Evolutionary conservation across 2,113 vertebrate species (phyloP), one percentile per base, ranked within the genome.

Genomic region (Saccopteryx bilineata): DNA sequence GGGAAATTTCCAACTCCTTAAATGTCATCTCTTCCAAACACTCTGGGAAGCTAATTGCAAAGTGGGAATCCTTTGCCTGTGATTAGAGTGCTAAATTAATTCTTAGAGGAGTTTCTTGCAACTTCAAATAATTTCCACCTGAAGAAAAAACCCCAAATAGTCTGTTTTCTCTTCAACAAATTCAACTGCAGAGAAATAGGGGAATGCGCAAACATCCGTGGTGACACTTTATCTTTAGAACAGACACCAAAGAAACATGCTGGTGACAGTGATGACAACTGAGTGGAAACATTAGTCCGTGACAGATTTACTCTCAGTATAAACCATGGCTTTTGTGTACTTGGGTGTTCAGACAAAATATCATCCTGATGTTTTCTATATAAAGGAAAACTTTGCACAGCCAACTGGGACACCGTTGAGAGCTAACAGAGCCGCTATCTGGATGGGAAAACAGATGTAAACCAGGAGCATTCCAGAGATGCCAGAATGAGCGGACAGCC

Each of bases 81-180:
- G 60, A 74, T 75, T 84, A 13, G 65, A 91, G 74, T 0, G 0
- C 95, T 90, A 90, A 89, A 87, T 79, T 74, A 94, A 92, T 79
- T 31, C 46, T 23, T 63, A 71, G 33, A 96, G 33, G 58, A 96
- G 13, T 61, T 91, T 61, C 50, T 95, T 87, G 56, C 18, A 81
- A 74, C 71, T 97, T 93, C 46, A 96, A 96, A 92, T 87, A 17
- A 72, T 80, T 91, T 71, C 50, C 21, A 87, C 92, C n/a, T 52
- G 14, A 93, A 96, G 92, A 61, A 91, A 11, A 11, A 86, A 76
- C 89, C 19, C 0, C 6, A 94, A 54, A 80, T n/a, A 66, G 33
- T 31, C 13, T 76, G 65, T 95, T 95, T 90, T 89, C 65, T 72
- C 7, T 17, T 21, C 9, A 50, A 96, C 63, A 91, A 88, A 93